A percentile compares a stretch with the other conserved stretches of the same genome.
phyloP scores from a whole-genome alignment of 2,888 invertebrate genomes.

The Sinohyriopsis cumingii region DNA sequence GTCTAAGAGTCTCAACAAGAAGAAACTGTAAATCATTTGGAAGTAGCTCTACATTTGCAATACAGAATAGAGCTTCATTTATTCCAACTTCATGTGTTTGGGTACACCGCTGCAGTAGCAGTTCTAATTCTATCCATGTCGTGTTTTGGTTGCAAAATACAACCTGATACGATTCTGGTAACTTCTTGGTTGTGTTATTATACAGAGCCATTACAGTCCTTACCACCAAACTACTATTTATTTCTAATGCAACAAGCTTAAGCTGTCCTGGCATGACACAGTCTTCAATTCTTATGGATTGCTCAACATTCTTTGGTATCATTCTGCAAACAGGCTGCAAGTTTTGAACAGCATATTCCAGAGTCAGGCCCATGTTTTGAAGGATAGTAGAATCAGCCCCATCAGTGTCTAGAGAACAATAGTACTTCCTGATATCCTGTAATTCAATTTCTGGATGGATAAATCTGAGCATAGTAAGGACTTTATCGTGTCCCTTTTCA shows the following conservation, averaged over 20 bases:
- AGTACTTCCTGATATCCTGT: slow-evolving; percentile 4
- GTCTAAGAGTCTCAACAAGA: slow-evolving; percentile 17
- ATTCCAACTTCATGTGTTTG: slow-evolving; percentile 8
- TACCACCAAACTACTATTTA: slow-evolving; percentile 35
- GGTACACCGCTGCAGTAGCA: slow-evolving; percentile 38
- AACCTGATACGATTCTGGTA: slow-evolving; percentile 45
- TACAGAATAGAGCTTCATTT: slow-evolving; percentile 18
- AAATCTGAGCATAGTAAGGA: slow-evolving; percentile 22
- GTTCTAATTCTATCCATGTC: slow-evolving; percentile 36
- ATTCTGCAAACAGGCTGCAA: slow-evolving; percentile 9
- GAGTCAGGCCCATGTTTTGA: slow-evolving; percentile 17
- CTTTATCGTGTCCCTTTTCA: slow-evolving; percentile 6
- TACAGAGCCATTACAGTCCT: slow-evolving; percentile 41
- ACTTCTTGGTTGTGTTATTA: slow-evolving; percentile 28
- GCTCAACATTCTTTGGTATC: slow-evolving; percentile 5
- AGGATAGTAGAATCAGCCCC: slow-evolving; percentile 6
- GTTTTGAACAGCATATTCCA: slow-evolving; percentile 21
- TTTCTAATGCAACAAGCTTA: slow-evolving; percentile 36
- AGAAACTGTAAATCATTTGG: slow-evolving; percentile 22
- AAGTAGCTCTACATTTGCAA: slow-evolving; percentile 33
- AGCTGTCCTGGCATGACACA: slow-evolving; percentile 34
- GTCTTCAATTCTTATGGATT: slow-evolving; percentile 20
- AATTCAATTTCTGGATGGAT: slow-evolving; percentile 28
- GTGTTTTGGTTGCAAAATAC: slow-evolving; percentile 44
- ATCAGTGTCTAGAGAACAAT: background rate